Evolutionary conservation across 53 echinoderm and acorn worm genomes (phyloP).

Genomic region (Crossaster papposus): DNA sequence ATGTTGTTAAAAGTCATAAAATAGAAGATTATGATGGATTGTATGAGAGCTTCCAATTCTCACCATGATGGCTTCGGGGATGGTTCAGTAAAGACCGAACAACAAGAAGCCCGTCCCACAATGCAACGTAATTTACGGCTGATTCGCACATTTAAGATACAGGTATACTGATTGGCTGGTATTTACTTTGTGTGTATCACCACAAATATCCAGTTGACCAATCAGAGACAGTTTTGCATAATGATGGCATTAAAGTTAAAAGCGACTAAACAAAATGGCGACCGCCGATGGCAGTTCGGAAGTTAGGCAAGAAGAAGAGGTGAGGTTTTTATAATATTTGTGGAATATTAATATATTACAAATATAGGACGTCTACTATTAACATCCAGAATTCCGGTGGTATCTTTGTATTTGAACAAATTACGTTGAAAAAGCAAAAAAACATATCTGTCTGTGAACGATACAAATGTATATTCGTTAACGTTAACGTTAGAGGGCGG

Average conservation of each 20-base stretch:
- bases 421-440: no score
- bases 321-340: conserved; percentile 5
- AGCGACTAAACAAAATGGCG: conserved; percentile 30
- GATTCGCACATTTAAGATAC: neutral
- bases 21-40: conserved; percentile 31
- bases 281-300: conserved; percentile 8
- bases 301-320: conserved; percentile 32
- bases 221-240: conserved; percentile 18
- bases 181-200: neutral
- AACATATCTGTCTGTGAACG: no score
- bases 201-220: neutral
- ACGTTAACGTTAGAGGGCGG: no score
- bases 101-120: conserved; percentile 5
- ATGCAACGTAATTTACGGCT: neutral
- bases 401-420: neutral
- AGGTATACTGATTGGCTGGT: conserved; percentile 13
- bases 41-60: neutral
- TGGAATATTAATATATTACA: neutral
- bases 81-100: conserved; percentile 28
- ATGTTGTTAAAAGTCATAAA: neutral
- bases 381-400: neutral
- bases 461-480: no score
- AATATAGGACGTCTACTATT: neutral
- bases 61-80: conserved; percentile 34
- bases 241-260: neutral